phyloP scores from a whole-genome alignment of 2,113 vertebrate genomes.

The Pangasianodon gigas region DNA sequence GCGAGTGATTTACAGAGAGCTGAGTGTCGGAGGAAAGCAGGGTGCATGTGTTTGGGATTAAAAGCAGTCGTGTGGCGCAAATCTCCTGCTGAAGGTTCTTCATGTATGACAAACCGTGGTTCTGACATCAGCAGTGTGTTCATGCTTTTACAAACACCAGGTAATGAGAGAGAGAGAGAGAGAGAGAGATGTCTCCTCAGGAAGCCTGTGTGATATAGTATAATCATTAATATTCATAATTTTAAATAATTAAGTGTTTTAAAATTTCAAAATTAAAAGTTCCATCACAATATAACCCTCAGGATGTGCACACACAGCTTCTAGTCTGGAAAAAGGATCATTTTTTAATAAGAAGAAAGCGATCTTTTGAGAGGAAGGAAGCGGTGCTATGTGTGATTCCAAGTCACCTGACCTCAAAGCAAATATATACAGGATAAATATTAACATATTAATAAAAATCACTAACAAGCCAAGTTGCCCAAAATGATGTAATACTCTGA shows the following conservation, averaged over 20 bases:
- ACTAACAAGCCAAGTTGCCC: background rate
- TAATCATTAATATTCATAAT: background rate
- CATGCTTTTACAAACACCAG: conserved; percentile 37
- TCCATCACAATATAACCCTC: background rate
- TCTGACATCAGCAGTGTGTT: conserved; percentile 41
- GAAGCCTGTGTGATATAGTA: background rate
- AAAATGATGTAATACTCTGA: background rate
- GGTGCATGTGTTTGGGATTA: conserved; percentile 46
- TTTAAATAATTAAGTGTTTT: background rate
- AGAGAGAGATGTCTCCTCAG: background rate
- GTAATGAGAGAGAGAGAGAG: conserved; percentile 25
- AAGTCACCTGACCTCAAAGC: background rate
- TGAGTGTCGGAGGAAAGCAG: background rate
- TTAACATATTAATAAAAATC: background rate
- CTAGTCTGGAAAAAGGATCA: background rate
- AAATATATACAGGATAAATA: background rate
- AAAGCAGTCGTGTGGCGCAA: conserved; percentile 53
- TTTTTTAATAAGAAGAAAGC: background rate
- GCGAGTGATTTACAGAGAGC: background rate
- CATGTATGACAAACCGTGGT: conserved; percentile 49
- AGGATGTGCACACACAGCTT: background rate
- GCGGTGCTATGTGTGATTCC: background rate
- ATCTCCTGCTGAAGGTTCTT: conserved; percentile 43
- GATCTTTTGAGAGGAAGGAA: background rate
- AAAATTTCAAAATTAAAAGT: background rate